Evolutionary conservation across 2,113 vertebrate species (phyloP).

Genomic region (Mirounga angustirostris): DNA sequence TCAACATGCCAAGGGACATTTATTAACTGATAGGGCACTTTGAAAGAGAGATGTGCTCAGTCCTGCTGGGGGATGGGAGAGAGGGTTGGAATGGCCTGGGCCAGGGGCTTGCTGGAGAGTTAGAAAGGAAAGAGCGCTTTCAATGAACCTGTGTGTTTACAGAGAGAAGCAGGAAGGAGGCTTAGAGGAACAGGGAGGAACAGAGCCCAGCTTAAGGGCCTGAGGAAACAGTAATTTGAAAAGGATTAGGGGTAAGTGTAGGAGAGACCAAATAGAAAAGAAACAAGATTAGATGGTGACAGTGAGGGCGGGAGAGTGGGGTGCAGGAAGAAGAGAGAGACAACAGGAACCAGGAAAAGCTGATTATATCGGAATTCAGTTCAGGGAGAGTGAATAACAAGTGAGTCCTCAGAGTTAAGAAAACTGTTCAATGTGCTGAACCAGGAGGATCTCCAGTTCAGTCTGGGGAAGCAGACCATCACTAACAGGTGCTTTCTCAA

Average conservation of each 20-base stretch:
- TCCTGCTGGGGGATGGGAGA: not conserved
- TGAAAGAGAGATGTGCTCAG: not conserved
- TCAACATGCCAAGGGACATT: constrained; percentile 21
- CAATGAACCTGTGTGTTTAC: constrained; percentile 38
- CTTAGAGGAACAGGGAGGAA: constrained; percentile 5
- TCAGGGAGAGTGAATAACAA: not conserved
- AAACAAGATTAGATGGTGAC: constrained; percentile 48
- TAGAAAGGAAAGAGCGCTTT: constrained; percentile 22
- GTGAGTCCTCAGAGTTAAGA: not conserved
- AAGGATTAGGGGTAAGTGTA: constrained; percentile 40
- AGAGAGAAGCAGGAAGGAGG: constrained; percentile 43
- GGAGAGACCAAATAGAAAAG: constrained; percentile 46
- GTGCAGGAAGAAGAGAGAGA: not conserved
- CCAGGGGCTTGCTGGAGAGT: not conserved
- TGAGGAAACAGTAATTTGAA: constrained; percentile 67
- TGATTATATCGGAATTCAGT: not conserved
- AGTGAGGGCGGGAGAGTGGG: not conserved
- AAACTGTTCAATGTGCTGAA: not conserved
- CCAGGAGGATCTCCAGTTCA: not conserved
- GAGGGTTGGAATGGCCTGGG: not conserved
- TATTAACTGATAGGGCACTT: constrained; percentile 56
- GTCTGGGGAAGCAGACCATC: not conserved
- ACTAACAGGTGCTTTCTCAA: not conserved
- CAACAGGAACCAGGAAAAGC: not conserved
- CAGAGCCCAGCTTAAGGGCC: constrained; percentile 2